Evolutionary conservation across 2,113 vertebrate species (phyloP).

Genomic region (Prinia subflava): DNA sequence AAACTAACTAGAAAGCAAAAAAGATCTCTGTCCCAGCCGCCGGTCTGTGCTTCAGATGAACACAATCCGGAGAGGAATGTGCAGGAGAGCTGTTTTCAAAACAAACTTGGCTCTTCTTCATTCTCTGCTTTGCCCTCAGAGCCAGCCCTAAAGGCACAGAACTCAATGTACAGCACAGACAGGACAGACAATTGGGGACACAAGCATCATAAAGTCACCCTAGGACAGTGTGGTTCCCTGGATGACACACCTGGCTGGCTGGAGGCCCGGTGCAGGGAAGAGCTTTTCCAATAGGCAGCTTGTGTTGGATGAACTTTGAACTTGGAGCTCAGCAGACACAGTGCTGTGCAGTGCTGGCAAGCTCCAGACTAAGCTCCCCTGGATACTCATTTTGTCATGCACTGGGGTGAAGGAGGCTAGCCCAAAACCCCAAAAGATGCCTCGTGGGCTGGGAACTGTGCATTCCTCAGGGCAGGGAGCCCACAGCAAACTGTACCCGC

Average conservation of each 20-base stretch:
- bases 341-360: not conserved
- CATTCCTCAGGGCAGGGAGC: not conserved
- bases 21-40: too few species aligned
- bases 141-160: too few species aligned
- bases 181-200: too few species aligned
- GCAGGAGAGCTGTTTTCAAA: too few species aligned
- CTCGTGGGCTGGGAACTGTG: fast-evolving
- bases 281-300: not conserved
- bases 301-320: not conserved
- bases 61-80: too few species aligned
- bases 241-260: fast-evolving
- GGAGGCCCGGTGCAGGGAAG: not conserved
- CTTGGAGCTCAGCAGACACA: not conserved
- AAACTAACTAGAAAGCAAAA: too few species aligned
- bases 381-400: not conserved
- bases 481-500: fast-evolving
- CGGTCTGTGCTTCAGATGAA: too few species aligned
- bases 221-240: not conserved
- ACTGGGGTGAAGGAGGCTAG: not conserved
- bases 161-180: too few species aligned
- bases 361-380: not conserved
- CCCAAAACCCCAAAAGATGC: not conserved
- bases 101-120: too few species aligned
- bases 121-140: too few species aligned
- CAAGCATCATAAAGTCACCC: too few species aligned